Base-by-base conservation (phyloP, 2,888 invertebrate genomes). In the Erannis defoliaria region DNA sequence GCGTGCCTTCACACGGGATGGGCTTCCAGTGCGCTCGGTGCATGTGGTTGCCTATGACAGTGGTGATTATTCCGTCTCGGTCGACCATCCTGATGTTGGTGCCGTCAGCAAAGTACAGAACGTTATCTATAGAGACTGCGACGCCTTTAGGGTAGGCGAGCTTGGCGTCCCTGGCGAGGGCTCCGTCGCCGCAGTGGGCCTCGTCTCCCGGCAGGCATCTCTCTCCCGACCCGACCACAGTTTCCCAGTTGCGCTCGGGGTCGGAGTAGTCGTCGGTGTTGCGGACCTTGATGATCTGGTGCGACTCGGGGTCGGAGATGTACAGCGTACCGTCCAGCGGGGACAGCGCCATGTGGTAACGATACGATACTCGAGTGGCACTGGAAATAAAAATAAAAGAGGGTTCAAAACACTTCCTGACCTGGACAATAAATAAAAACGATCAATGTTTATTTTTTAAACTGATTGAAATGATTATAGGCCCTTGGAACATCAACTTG, bases 111-210 rank as follows among this genome's bases (percentile, higher is more conserved):
- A 99, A 98, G 86, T 98, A 99, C 0, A 99, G 88, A 0, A 98
- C 96, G 68, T 98, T 98, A 76, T 98, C 98, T 12, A 96, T 96
- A 0, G 98, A 97, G 0, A 99, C 97, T 0, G 99, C 98, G 12
- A 99, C 97, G 74, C 98, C 98, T 93, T 99, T 99, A 0, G 99
- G 98, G 85, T 98, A 98, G 0, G 98, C 97, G 6, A 99, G 94
- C 84, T 98, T 98, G 0, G 99, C 99, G 80, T 98, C 97, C 57
- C 97, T 94, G 0, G 99, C 99, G 45, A 97, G 88, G 0, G 98
- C 98, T 1, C 98, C 98, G 81, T 99, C 99, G 0, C 99, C 99
- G 85, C 99, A 99, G 75, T 98, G 97, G 0, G 98, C 97, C 82
- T 98, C 97, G 81, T 98, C 98, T 2, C 98, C 98, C 0, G 98